Percentiles rank a stretch among this genome's conserved stretches.
phyloP scores from a whole-genome alignment of 2,797 vertebrate genomes.

The Leptodon cayanensis region DNA sequence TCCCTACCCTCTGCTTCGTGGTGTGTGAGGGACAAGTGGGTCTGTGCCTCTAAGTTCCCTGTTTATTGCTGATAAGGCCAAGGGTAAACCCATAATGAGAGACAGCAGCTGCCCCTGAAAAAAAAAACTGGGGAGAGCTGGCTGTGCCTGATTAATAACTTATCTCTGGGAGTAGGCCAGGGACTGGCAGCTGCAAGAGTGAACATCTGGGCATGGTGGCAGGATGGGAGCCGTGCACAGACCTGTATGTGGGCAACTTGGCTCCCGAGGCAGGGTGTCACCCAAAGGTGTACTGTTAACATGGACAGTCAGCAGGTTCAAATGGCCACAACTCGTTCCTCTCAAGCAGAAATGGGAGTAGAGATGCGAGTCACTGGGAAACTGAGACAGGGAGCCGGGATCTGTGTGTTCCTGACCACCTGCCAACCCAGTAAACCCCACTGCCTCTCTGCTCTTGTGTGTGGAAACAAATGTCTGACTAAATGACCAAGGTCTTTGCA shows the following conservation, averaged over 20 bases:
- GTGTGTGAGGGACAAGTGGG: not conserved
- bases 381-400: not conserved
- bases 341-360: not conserved
- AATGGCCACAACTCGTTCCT: accelerated
- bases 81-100: not conserved
- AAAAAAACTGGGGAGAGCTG: not conserved
- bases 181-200: not conserved
- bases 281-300: accelerated
- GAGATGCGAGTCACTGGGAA: not conserved
- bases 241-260: not conserved
- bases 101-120: not conserved
- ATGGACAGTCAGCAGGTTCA: not conserved
- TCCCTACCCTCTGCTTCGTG: not conserved
- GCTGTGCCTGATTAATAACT: not conserved
- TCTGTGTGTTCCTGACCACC: not conserved
- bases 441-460: not conserved
- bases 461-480: not conserved
- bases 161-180: not conserved
- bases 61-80: not conserved
- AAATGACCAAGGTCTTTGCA: not conserved
- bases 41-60: not conserved
- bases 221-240: not conserved
- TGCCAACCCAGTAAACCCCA: not conserved
- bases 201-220: not conserved
- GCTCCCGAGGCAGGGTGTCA: not conserved